phyloP scores from a whole-genome alignment of 2,797 vertebrate species.

The Taenioides sp. region DNA sequence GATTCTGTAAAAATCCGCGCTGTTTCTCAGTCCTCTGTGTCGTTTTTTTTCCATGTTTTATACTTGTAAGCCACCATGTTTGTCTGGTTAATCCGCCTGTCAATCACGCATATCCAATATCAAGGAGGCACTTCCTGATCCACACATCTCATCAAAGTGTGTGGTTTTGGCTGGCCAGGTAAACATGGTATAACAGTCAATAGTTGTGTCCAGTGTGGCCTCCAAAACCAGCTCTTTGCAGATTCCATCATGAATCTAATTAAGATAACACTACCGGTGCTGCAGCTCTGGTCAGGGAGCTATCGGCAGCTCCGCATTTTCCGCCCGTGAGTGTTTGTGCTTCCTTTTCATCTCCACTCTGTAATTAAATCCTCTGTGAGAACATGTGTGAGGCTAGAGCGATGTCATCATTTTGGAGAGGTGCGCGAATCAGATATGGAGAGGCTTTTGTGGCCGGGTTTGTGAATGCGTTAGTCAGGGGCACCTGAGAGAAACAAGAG shows the following conservation, averaged over 20 bases:
- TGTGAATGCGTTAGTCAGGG: neutral
- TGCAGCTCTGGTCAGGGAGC: slow-evolving; percentile 2
- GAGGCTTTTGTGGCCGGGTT: neutral
- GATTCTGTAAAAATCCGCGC: too few species aligned
- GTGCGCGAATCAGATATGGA: neutral
- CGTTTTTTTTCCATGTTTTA: too few species aligned
- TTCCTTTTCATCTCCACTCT: neutral
- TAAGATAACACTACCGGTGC: slow-evolving; percentile 7
- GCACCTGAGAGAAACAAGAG: slow-evolving; percentile 1
- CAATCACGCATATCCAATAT: neutral
- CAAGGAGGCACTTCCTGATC: neutral
- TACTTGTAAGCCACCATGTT: too few species aligned
- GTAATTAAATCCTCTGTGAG: slow-evolving; percentile 3
- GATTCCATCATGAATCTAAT: slow-evolving; percentile 13
- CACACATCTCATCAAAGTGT: too few species aligned
- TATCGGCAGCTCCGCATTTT: neutral
- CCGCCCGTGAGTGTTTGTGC: neutral
- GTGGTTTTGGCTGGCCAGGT: too few species aligned
- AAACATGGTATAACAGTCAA: neutral
- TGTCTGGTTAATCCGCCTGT: neutral
- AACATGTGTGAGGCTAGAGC: neutral
- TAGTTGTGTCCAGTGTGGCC: neutral
- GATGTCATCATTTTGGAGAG: slow-evolving; percentile 11
- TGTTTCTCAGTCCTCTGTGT: neutral
- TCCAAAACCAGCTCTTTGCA: neutral